phyloP scores from a whole-genome alignment of 2,888 invertebrate genomes.

The Candidula unifasciata region DNA sequence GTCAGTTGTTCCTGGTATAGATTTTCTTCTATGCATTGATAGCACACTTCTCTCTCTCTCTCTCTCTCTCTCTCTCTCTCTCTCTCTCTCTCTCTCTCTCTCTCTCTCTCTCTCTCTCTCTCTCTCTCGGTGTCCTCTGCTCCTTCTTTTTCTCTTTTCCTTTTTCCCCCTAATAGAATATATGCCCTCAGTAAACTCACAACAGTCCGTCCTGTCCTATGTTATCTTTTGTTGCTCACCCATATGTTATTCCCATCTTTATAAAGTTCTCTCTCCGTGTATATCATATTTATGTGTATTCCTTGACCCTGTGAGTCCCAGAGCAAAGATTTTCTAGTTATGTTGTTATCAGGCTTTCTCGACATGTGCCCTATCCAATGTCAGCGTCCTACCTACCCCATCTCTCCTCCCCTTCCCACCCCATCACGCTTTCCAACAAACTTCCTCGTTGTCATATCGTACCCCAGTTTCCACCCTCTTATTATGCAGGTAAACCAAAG shows the following conservation, averaged over 20 bases:
- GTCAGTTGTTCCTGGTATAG: too few species aligned
- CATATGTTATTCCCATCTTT: neutral
- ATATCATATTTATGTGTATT: constrained; percentile 32
- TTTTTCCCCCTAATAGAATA: neutral
- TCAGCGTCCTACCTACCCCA: too few species aligned
- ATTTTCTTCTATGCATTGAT: neutral
- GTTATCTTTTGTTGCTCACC: neutral
- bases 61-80: neutral
- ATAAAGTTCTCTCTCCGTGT: neutral
- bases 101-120: neutral
- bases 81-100: neutral
- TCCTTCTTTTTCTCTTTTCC: neutral
- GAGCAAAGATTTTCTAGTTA: too few species aligned
- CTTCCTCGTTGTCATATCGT: too few species aligned
- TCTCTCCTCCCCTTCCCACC: too few species aligned
- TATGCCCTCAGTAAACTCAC: too few species aligned
- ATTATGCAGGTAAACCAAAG: too few species aligned
- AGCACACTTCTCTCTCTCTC: neutral
- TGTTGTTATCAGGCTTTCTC: too few species aligned
- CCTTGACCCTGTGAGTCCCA: neutral
- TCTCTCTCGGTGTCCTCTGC: neutral
- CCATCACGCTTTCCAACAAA: too few species aligned
- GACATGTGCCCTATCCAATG: too few species aligned
- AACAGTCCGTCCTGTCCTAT: too few species aligned
- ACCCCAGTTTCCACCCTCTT: too few species aligned